Evolutionary conservation across 2,888 invertebrate species (phyloP).

Genomic region (Trichopria drosophilae): DNA sequence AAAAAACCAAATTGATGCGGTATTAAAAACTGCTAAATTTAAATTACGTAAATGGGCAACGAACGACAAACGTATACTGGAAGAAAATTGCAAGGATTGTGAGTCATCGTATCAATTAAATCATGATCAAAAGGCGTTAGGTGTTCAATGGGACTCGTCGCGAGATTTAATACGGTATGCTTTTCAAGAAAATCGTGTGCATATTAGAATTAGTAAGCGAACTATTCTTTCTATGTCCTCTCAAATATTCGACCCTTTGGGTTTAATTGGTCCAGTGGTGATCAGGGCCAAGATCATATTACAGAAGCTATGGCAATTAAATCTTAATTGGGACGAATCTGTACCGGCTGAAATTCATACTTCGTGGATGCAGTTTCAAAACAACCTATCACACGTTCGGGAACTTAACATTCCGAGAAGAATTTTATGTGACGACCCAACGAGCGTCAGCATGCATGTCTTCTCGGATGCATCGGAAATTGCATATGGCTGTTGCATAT

Average conservation of each 20-base stretch:
- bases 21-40: too few relatives aligned
- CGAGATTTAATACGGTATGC: too few relatives aligned
- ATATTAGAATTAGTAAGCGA: slow-evolving; percentile 14
- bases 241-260: slow-evolving; percentile 9
- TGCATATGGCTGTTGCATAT: slow-evolving; percentile 12
- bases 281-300: slow-evolving; percentile 8
- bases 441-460: too few relatives aligned
- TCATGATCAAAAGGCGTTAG: background rate
- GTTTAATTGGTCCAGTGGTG: slow-evolving; percentile 4
- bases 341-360: background rate
- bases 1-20: too few relatives aligned
- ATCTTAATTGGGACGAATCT: background rate
- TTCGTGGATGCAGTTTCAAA: background rate
- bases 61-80: too few relatives aligned
- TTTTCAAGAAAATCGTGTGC: too few relatives aligned
- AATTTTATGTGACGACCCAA: background rate
- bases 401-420: slow-evolving; percentile 1
- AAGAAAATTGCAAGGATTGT: too few relatives aligned
- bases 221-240: slow-evolving; percentile 9
- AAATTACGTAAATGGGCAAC: too few relatives aligned
- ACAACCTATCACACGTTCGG: background rate
- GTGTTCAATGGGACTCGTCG: too few relatives aligned
- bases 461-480: too few relatives aligned
- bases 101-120: too few relatives aligned
- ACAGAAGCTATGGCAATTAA: slow-evolving; percentile 10